A percentile compares a stretch with the other conserved stretches of the same genome.
Conservation (phyloP, 2,797 vertebrate genomes). For the Catharus ustulatus region DNA sequence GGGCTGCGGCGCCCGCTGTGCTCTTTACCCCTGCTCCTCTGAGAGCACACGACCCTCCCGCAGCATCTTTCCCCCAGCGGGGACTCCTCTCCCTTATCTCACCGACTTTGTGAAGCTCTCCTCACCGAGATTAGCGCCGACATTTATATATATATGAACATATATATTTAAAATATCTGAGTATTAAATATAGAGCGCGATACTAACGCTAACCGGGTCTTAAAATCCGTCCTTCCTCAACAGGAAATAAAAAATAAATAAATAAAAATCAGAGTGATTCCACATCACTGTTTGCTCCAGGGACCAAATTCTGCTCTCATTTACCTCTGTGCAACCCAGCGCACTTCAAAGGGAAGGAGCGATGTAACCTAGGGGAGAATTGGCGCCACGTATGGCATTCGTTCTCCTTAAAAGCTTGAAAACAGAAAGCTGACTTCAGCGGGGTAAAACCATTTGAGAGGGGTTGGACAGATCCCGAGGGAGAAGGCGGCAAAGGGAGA, state of each 20-base stretch:
- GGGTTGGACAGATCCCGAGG: background rate
- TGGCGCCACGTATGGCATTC: slow-evolving; percentile 22
- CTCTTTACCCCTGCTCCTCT: background rate
- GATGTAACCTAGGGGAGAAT: slow-evolving; percentile 30
- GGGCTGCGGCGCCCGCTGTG: background rate
- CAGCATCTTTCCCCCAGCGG: background rate
- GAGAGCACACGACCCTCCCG: background rate
- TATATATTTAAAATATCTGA: too few species aligned
- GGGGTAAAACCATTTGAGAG: background rate
- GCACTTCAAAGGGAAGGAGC: slow-evolving; percentile 43
- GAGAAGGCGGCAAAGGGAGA: background rate
- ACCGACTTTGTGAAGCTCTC: background rate
- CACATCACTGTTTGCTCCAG: background rate
- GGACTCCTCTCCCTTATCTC: background rate
- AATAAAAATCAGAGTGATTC: background rate
- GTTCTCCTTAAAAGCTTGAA: slow-evolving; percentile 17
- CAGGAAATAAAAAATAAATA: background rate
- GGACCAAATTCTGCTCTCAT: slow-evolving; percentile 24
- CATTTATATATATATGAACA: background rate
- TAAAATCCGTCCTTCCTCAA: background rate
- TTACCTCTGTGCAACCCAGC: background rate
- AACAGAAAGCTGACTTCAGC: slow-evolving; percentile 17
- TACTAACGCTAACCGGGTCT: background rate
- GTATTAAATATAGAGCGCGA: background rate
- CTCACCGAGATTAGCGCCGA: background rate